Conservation (phyloP, 2,888 invertebrate species). For the Clostera curtula region DNA sequence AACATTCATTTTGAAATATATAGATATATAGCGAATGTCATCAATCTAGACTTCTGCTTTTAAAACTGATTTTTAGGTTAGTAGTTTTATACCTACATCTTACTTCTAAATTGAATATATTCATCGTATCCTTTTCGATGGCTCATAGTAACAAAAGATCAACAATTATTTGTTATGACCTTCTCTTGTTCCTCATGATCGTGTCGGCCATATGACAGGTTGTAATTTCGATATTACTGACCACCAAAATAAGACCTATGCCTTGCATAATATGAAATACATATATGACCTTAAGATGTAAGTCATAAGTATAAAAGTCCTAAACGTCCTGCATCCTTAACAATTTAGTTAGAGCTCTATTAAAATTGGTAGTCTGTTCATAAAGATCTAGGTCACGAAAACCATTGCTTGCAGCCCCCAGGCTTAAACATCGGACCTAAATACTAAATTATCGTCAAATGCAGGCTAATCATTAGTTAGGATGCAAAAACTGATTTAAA, state of each 20-base stretch:
- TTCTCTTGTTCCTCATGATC: conserved; percentile 56
- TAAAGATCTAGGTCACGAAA: conserved; percentile 71
- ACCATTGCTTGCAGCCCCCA: conserved; percentile 55
- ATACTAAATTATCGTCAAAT: conserved; percentile 64
- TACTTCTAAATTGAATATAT: conserved; percentile 4
- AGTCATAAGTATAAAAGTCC: conserved; percentile 15
- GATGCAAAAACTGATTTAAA: conserved; percentile 47
- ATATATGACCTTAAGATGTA: conserved; percentile 24
- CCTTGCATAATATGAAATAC: conserved; percentile 17
- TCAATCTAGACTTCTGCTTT: conserved; percentile 1
- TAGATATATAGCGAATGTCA: not conserved
- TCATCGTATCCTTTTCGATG: conserved; percentile 20
- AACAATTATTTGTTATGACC: conserved; percentile 52
- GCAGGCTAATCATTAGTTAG: conserved; percentile 55
- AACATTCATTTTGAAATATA: too few species aligned
- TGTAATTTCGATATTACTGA: conserved; percentile 54
- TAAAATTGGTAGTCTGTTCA: conserved; percentile 39
- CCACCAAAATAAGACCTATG: conserved; percentile 29
- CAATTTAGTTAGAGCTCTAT: conserved; percentile 26
- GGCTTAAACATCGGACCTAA: conserved; percentile 58
- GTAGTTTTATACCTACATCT: not conserved
- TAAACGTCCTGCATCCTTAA: conserved; percentile 18
- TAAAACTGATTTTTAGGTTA: not conserved
- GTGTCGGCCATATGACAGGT: conserved; percentile 66
- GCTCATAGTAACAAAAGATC: conserved; percentile 29